A percentile compares a stretch with the other conserved stretches of the same genome.
These are phyloP conservation scores for Rhombomys opimus DNA, from an alignment of 2,113 vertebrate species.

Conservation along the genomic window DNA sequence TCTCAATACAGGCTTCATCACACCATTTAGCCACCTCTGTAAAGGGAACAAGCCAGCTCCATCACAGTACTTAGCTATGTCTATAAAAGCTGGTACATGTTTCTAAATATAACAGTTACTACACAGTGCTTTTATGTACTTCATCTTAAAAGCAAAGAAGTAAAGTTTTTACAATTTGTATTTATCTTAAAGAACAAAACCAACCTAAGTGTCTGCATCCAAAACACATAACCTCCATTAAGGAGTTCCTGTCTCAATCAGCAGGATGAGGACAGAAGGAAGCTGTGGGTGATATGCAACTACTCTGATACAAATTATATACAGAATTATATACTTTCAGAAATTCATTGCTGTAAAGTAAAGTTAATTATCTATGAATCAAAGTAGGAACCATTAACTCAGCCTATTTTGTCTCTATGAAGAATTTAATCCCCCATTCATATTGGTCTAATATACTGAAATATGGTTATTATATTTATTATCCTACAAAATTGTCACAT, in stretches of 20 bases:
- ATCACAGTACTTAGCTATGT: background rate
- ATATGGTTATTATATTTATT: accelerated
- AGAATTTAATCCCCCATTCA: background rate
- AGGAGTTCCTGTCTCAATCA: background rate
- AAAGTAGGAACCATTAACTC: background rate
- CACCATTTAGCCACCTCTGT: background rate
- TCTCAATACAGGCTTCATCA: background rate
- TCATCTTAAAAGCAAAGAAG: background rate
- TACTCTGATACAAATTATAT: background rate
- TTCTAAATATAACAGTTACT: background rate
- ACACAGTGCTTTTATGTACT: background rate
- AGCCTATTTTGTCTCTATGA: background rate
- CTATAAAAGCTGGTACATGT: background rate
- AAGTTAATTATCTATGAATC: background rate
- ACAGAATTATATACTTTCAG: background rate
- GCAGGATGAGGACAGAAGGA: background rate
- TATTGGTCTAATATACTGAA: accelerated
- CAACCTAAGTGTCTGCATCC: background rate
- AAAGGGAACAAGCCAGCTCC: background rate
- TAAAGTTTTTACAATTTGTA: background rate
- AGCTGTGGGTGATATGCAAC: background rate
- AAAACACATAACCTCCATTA: background rate
- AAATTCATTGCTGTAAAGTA: background rate
- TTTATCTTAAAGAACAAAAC: conserved; percentile 41
- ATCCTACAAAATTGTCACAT: background rate